Conservation (phyloP, 2,113 vertebrate genomes). For the Oreotrochilus melanogaster region DNA sequence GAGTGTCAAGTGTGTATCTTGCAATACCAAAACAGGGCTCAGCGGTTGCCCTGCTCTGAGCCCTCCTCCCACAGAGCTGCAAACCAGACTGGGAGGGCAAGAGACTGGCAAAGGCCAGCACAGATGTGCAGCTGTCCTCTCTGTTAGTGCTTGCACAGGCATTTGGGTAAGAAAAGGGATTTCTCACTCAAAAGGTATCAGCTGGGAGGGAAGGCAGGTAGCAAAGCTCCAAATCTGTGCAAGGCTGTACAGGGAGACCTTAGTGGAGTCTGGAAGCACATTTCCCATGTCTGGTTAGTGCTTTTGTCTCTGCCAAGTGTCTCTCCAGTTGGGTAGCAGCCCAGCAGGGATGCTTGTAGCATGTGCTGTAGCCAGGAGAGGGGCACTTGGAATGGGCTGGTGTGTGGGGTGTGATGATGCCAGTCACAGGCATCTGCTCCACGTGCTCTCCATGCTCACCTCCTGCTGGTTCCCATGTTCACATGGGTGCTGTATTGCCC, state of each 20-base stretch:
- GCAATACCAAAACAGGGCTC: fast-evolving
- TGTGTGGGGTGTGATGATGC: not conserved
- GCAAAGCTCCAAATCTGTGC: not conserved
- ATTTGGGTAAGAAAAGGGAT: fast-evolving
- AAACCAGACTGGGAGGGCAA: not conserved
- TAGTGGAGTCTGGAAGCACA: fast-evolving
- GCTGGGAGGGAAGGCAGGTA: not conserved
- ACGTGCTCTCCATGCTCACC: fast-evolving
- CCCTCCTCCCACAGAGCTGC: not conserved
- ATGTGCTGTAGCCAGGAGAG: fast-evolving
- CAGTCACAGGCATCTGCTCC: fast-evolving
- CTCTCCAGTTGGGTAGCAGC: not conserved
- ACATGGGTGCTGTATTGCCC: fast-evolving
- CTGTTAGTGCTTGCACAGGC: not conserved
- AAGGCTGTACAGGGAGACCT: not conserved
- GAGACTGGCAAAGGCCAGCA: not conserved
- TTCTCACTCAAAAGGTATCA: fast-evolving
- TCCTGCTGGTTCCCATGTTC: fast-evolving
- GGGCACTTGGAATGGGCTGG: not conserved
- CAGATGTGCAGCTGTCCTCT: not conserved
- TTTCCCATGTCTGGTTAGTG: not conserved
- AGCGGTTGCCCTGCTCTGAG: not conserved
- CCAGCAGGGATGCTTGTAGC: fast-evolving
- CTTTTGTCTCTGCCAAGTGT: fast-evolving
- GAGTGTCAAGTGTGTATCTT: not conserved